Evolutionary conservation across 2,888 invertebrate genomes (phyloP), one percentile per base, ranked within the genome.

Genomic region (Selenia dentaria): DNA sequence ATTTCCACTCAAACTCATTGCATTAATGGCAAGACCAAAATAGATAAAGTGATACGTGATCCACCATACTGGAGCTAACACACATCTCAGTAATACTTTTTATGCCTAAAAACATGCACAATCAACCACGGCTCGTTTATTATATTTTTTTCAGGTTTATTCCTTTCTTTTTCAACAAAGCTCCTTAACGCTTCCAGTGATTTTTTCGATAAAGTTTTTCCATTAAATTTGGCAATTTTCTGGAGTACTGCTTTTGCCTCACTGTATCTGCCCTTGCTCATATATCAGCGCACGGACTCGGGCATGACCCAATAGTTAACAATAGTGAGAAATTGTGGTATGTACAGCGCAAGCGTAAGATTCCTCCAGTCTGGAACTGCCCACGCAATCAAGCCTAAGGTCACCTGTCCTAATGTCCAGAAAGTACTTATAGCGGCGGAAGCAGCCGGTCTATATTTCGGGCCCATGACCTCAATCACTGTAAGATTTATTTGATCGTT

Each of bases 201-300:
- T 16, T 79, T 73, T 1, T 78, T 71, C 0, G 83, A 80, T 0
- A 88, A 38, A 8, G 64, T 39, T 26, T 56, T 81, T 8, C 88
- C 89, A 55, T 95, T 95, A 0, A 93, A 79, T 57, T 79, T 81
- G 0, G 95, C 94, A 1, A 94, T 93, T 53, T 88, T 91, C 29
- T 91, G 90, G 3, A 95, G 78, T 1, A 94, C 91, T 11, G 72
- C 75, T 58, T 93, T 93, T 0, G 95, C 94, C 56, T 94, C 92
- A 6, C 93, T 91, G 49, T 92, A 92, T 41, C 93, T 90, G 0
- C 93, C 93, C 65, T 94, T 94, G 38, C 94, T 93, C 57, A 96
- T 79, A 31, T 95, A 91, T 96, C 96, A 96, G 47, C 96, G 91
- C 0, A 95, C 91, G 2, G 95, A 95, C 74, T 95, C 95, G 0